Percentiles rank a stretch among this genome's conserved stretches.
Evolutionary conservation across 2,113 vertebrate genomes (phyloP).

Genomic region (Phyllostomus hastatus): DNA sequence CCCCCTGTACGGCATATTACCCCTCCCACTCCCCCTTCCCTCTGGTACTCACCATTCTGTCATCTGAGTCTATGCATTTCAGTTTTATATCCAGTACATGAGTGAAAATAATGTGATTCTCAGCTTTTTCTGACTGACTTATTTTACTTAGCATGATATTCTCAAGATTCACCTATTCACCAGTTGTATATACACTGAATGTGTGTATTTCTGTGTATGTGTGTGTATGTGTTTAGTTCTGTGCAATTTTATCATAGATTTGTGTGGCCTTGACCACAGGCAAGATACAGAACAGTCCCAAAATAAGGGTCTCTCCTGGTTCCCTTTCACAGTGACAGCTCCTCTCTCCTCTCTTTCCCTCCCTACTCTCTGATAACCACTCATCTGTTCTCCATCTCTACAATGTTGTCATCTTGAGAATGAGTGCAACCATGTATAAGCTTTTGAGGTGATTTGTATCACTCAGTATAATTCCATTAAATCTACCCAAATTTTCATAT

Average conservation of each 20-base stretch:
- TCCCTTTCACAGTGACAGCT: not conserved
- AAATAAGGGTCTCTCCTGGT: not conserved
- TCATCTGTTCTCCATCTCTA: not conserved
- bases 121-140: no score
- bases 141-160: no score
- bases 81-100: no score
- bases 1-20: rapidly evolving
- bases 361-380: not conserved
- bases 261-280: not conserved
- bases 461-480: not conserved
- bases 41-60: no score
- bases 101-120: no score
- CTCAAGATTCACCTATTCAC: not conserved
- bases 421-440: not conserved
- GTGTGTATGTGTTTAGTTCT: not conserved
- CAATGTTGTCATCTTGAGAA: no score
- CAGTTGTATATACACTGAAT: not conserved
- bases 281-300: not conserved
- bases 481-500: not conserved
- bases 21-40: no score
- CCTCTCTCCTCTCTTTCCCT: not conserved
- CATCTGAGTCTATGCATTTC: no score
- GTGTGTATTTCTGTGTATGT: not conserved
- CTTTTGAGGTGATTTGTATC: not conserved
- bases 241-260: not conserved